Evolutionary conservation across 64 coral and sea anemone species (phyloP), one percentile per base, ranked within the genome.

Genomic region (Pocillopora verrucosa): DNA sequence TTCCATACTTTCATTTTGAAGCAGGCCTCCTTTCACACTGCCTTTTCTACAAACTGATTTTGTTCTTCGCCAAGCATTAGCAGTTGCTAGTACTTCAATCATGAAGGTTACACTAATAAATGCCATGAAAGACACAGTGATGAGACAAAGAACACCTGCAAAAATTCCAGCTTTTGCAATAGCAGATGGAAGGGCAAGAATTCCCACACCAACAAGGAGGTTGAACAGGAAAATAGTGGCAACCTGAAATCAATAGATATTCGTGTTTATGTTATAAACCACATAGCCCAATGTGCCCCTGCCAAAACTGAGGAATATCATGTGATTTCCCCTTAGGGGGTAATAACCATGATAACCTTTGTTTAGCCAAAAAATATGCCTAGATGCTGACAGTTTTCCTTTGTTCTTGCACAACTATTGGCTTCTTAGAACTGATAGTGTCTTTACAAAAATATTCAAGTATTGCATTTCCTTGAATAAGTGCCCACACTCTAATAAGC

Each of bases 201-300:
- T 82, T 58, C 94, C 94, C 56, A 96, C 94, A 37, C 94, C 94
- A 72, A 90, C 86, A 88, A 96, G 87, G 17, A 96, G 88, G 81
- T 96, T 96, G 85, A 96, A 96, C 5, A 96, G 83, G 62, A 96
- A 96, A 80, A 96, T 90, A 22, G 81, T 81, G 6, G 90, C 94
- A 60, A 96, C 94, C 94, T 96, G 80, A 60, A 92, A 95, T 26
- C 25, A 36, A 87, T 79, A 75, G 58, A 41, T 36, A 12, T 38
- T 38, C 6, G 2, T 56, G 1, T 10, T 22, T 19, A 19, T 16
- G 5, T 65, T 65, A 65, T 65, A 51, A 51, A 51, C 41, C 41
- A 51, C 41, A 51, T 51, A 7, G 41, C 41, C 7, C 41, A 51
- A 51, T 51, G 65, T 69, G 65, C 65, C 24, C 65, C 14, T 69